These are phyloP conservation scores for Acridotheres tristis DNA, from an alignment of 2,797 vertebrate species.

Conservation along the genomic window DNA sequence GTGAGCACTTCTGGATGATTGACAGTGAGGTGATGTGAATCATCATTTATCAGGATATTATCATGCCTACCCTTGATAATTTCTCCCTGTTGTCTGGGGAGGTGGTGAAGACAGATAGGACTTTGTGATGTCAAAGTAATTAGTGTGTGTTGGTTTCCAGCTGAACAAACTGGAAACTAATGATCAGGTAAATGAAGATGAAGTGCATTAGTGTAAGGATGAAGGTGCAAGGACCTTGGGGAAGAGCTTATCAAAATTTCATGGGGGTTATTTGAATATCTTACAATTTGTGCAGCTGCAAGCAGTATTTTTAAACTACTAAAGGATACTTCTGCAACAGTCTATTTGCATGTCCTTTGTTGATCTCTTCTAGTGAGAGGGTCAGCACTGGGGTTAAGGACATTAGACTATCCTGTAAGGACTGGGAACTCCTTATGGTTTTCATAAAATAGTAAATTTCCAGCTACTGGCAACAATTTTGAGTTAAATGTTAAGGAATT, in stretches of 20 bases:
- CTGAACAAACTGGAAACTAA: slow-evolving; percentile 82
- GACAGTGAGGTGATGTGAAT: slow-evolving; percentile 77
- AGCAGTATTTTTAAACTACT: slow-evolving; percentile 46
- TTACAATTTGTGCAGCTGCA: slow-evolving; percentile 47
- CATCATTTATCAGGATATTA: slow-evolving; percentile 79
- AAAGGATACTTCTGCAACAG: not conserved
- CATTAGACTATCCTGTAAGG: not conserved
- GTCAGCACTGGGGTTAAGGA: slow-evolving; percentile 16
- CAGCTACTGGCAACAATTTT: not conserved
- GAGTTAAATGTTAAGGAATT: not conserved
- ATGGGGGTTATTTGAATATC: slow-evolving; percentile 71
- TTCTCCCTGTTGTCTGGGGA: slow-evolving; percentile 80
- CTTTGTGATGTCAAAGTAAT: slow-evolving; percentile 82
- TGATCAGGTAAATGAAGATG: slow-evolving; percentile 82
- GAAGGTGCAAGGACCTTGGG: slow-evolving; percentile 72
- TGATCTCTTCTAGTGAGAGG: not conserved
- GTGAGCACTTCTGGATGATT: slow-evolving; percentile 74
- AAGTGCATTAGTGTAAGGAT: slow-evolving; percentile 73
- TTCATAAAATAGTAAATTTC: not conserved
- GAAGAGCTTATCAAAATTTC: slow-evolving; percentile 73
- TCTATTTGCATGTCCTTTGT: slow-evolving; percentile 54
- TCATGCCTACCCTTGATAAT: slow-evolving; percentile 77
- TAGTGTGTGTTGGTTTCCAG: slow-evolving; percentile 82
- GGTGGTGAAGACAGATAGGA: slow-evolving; percentile 75
- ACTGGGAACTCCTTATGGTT: not conserved